These are phyloP conservation scores for Paedocypris micromegethes DNA, from an alignment of 2,797 vertebrate genomes.

Conservation along the genomic window DNA sequence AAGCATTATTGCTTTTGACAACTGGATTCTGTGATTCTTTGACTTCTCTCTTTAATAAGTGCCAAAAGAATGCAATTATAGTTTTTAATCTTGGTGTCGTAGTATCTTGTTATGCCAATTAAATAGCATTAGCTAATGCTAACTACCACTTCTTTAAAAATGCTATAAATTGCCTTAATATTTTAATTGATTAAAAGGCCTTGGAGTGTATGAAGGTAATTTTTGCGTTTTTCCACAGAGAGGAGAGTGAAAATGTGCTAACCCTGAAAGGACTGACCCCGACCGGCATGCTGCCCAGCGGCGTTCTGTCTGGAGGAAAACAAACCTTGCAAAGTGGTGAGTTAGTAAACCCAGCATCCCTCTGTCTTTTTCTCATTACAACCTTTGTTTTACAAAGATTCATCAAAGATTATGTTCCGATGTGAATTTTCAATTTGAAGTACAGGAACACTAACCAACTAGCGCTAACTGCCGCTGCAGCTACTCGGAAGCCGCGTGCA, in stretches of 20 bases:
- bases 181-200: no score
- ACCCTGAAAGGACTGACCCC: slow-evolving; percentile 78
- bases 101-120: no score
- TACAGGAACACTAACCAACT: slow-evolving; percentile 41
- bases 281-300: slow-evolving; percentile 77
- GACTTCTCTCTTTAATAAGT: no score
- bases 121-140: no score
- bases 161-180: no score
- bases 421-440: background rate
- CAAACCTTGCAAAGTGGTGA: slow-evolving; percentile 79
- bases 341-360: slow-evolving; percentile 41
- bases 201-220: no score
- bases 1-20: no score
- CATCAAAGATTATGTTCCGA: no score
- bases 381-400: slow-evolving; percentile 27
- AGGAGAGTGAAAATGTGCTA: slow-evolving; percentile 79
- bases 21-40: no score
- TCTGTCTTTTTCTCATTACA: slow-evolving; percentile 36
- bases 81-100: no score
- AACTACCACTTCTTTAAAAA: no score
- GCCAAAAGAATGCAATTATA: no score
- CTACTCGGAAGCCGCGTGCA: slow-evolving; percentile 45
- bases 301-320: slow-evolving; percentile 75
- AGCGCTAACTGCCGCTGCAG: slow-evolving; percentile 50
- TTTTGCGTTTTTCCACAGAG: slow-evolving; percentile 53